Evolutionary conservation across 2,797 vertebrate species (phyloP), one percentile per base, ranked within the genome.

Genomic region (Anas flavirostris): DNA sequence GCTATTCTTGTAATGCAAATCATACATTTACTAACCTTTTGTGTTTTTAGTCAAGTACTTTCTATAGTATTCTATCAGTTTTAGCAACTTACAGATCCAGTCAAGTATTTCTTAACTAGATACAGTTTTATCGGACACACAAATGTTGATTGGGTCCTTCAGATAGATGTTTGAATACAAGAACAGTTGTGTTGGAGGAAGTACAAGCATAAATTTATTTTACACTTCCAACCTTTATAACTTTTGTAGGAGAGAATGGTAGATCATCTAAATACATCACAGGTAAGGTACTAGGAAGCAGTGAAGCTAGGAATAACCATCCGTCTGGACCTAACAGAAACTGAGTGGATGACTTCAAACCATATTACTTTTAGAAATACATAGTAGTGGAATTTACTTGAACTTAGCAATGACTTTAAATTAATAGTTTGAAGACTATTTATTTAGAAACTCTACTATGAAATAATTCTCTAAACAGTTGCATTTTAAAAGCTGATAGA

Each of bases 301-400:
- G 35, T 28, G 28, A 86, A 95, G 66, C 48, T 41, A 73, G 41
- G 50, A 96, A 68, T 60, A 81, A 86, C 81, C 86, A 55, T 91
- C 64, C 33, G 66, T 2, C 76, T 28, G 41, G 69, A 76, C 22
- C 5, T 79, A 91, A 93, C 46, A 96, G 91, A 87, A 96, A 93
- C 94, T 85, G 56, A 96, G 88, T 6, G 3, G 31, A 68, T 77
- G 70, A 93, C 63, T 72, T 95, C 3, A 93, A 96, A 95, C 90
- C 91, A 92, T 90, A 82, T 77, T 77, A 79, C 58, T 59, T 55
- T 95, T 74, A 82, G 59, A 96, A 91, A 91, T 39, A 52, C 19
- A 66, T 4, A 77, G 62, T 5, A 53, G 53, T 8, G 58, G 14
- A 5, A 81, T 33, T 78, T 72, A 52, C 66, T 41, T 68, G 50